phyloP scores from a whole-genome alignment of 2,888 invertebrate genomes.

The Ornithoptera priamus region DNA sequence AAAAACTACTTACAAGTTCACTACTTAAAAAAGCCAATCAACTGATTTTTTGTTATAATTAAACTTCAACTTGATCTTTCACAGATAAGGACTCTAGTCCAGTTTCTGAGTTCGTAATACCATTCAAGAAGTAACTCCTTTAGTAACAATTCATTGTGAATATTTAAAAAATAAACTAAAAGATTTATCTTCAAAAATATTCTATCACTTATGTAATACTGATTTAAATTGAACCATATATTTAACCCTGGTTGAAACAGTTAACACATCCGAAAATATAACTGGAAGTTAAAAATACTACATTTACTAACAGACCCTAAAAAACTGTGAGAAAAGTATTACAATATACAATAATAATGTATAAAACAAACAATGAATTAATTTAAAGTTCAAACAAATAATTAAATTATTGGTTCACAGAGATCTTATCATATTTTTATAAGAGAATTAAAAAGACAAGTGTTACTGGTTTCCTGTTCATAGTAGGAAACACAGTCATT shows the following conservation, averaged over 20 bases:
- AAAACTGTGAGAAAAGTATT: too few relatives aligned
- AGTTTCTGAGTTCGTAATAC: background rate
- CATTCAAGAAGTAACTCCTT: background rate
- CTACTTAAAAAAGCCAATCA: background rate
- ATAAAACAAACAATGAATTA: too few relatives aligned
- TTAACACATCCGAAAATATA: slow-evolving; percentile 23
- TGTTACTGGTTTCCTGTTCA: too few relatives aligned
- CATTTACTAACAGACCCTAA: background rate
- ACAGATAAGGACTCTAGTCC: background rate
- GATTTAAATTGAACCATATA: slow-evolving; percentile 12
- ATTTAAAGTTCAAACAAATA: too few relatives aligned
- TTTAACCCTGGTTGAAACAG: slow-evolving; percentile 12
- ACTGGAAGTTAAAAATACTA: slow-evolving; percentile 9
- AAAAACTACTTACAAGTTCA: background rate
- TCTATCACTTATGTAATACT: slow-evolving; percentile 27
- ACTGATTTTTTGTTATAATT: background rate
- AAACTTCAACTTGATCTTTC: background rate
- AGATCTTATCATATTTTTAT: too few relatives aligned
- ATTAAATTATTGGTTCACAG: too few relatives aligned
- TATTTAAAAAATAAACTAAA: background rate
- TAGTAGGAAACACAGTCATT: too few relatives aligned
- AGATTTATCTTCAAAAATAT: background rate
- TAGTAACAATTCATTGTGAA: background rate
- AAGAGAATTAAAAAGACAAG: too few relatives aligned
- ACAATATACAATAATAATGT: too few relatives aligned